Base-by-base conservation (phyloP, 2,888 invertebrate genomes). In the Parnassius glacialis region DNA sequence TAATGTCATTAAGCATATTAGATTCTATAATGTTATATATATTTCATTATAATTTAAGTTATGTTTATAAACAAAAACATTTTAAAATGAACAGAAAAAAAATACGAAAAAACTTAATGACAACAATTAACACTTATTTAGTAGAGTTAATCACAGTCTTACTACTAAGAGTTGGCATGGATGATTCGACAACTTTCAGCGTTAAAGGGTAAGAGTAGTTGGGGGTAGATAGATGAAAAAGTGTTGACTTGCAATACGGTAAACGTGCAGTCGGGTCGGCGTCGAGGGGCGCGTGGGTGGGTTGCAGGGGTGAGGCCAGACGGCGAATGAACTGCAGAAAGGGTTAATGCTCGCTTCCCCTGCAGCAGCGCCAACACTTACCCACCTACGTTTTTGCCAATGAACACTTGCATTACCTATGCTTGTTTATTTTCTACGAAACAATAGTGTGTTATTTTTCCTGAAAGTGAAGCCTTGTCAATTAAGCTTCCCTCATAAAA, bases 301-400 rank as follows among this genome's bases (percentile, higher is more conserved):
- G 60, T 65, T 72, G 68, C 74, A 77, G 88, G 92, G 92, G 89
- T 92, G 92, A 88, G 92, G 92, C 92, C 91, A 92, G 92, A 92
- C 92, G 87, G 91, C 89, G 88, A 92, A 93, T 90, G 92, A 93
- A 90, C 93, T 93, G 91, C 88, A 92, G 83, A 90, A 93, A 81
- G 93, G 93, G 82, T 90, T 89, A 89, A 86, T 81, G 93, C 85
- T 77, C 90, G 91, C 91, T 87, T 87, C 90, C 90, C 90, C 90
- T 91, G 90, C 90, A 92, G 81, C 81, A 79, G 79, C 78, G 85
- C 81, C 84, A 84, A 84, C 81, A 84, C 79, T 80, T 80, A 78
- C 81, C 83, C 83, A 81, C 86, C 85, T 81, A 86, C 83, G 76
- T 70, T 70, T 76, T 73, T 74, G 73, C 73, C 70, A 77, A 71